These are phyloP conservation scores for Ctenicera cuprea DNA, from an alignment of 2,888 invertebrate species.

Conservation along the genomic window DNA sequence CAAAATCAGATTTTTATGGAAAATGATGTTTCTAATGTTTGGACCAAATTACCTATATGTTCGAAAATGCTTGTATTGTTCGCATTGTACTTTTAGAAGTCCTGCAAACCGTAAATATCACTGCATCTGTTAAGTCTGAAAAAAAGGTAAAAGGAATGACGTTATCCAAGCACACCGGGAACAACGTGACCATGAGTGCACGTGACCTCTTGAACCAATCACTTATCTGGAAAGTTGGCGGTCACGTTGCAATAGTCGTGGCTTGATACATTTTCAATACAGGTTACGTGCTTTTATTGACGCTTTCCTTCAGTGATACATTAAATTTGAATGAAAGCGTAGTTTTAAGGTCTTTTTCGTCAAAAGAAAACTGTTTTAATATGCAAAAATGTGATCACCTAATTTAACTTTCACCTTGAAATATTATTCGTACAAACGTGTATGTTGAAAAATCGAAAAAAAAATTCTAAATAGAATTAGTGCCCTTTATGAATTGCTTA, in stretches of 20 bases:
- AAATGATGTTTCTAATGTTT: too few relatives aligned
- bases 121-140: too few relatives aligned
- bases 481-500: too few relatives aligned
- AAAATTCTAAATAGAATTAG: too few relatives aligned
- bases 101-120: too few relatives aligned
- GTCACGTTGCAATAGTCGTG: conserved; percentile 65
- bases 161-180: conserved; percentile 58
- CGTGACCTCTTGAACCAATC: conserved; percentile 64
- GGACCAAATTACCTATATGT: too few relatives aligned
- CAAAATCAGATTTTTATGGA: too few relatives aligned
- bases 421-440: too few relatives aligned
- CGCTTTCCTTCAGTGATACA: not conserved
- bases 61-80: too few relatives aligned
- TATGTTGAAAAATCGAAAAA: too few relatives aligned
- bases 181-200: conserved; percentile 67
- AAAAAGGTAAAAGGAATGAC: conserved; percentile 6
- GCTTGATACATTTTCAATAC: conserved; percentile 33
- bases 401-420: too few relatives aligned
- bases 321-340: conserved; percentile 21
- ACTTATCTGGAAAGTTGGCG: conserved; percentile 43
- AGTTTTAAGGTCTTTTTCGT: not conserved
- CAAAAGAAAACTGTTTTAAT: not conserved
- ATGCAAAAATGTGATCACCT: not conserved
- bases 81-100: too few relatives aligned
- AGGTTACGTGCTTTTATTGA: not conserved